A percentile compares a stretch with the other conserved stretches of the same genome.
Conservation (phyloP, 2,113 vertebrate genomes). For the Typhlomys cinereus region DNA sequence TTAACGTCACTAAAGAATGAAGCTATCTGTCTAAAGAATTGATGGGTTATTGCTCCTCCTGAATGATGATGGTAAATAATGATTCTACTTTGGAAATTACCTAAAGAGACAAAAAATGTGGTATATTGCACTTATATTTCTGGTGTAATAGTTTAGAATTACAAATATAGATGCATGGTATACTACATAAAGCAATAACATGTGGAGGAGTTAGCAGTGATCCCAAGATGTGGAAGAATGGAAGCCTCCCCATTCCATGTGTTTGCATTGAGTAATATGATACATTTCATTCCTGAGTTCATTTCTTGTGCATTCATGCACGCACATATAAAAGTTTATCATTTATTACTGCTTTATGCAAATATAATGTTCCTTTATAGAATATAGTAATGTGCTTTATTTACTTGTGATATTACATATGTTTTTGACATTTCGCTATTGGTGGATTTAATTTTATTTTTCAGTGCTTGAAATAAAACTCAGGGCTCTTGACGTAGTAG, state of each 20-base stretch:
- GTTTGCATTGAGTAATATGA: neutral
- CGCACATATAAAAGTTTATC: neutral
- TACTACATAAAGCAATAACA: neutral
- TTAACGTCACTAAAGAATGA: neutral
- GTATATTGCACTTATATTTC: neutral
- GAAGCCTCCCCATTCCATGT: neutral
- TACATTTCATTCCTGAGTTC: neutral
- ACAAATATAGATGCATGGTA: neutral
- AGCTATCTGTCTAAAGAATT: neutral
- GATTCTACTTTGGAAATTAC: neutral
- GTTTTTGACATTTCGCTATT: neutral
- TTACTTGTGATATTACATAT: neutral
- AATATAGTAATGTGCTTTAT: neutral
- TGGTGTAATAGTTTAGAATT: neutral
- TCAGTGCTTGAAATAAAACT: neutral
- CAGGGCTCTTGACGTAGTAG: neutral
- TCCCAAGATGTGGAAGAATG: neutral
- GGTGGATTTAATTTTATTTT: neutral
- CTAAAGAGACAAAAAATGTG: neutral
- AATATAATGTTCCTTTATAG: neutral
- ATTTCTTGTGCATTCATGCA: neutral
- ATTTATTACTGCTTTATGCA: neutral
- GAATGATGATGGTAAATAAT: neutral
- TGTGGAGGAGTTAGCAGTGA: neutral
- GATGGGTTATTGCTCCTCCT: neutral